A percentile compares a stretch with the other conserved stretches of the same genome.
Conservation (phyloP, 1,140 invertebrate genomes). For the Lepidurus couesii region DNA sequence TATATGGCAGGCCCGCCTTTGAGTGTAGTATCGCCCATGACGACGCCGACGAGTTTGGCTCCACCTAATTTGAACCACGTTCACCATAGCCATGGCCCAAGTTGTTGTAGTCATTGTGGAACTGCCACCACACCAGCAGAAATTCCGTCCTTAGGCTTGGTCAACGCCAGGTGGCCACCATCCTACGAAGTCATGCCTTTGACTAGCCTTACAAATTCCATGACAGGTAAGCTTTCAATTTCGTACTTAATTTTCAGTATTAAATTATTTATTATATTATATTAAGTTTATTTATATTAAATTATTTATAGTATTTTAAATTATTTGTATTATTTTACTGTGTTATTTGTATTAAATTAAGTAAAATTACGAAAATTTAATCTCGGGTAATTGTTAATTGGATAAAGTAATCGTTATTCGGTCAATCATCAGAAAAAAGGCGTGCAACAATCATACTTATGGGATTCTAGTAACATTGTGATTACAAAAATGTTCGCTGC, state of each 20-base stretch:
- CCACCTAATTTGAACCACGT: not conserved
- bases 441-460: too few relatives aligned
- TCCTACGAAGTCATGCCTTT: not conserved
- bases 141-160: not conserved
- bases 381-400: too few relatives aligned
- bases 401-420: too few relatives aligned
- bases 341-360: too few relatives aligned
- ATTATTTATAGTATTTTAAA: too few relatives aligned
- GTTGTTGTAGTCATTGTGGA: constrained; percentile 10
- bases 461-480: too few relatives aligned
- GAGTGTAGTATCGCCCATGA: not conserved
- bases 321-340: too few relatives aligned
- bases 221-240: not conserved
- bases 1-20: not conserved
- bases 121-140: not conserved
- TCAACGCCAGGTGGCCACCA: not conserved
- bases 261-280: too few relatives aligned
- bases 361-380: too few relatives aligned
- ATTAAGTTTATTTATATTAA: too few relatives aligned
- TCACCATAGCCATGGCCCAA: not conserved
- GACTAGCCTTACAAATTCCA: not conserved
- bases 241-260: not conserved
- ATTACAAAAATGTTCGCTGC: too few relatives aligned
- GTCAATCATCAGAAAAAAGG: too few relatives aligned
- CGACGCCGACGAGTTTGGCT: not conserved